Conservation (phyloP, 2,797 vertebrate species). For the Danionella dracula region DNA sequence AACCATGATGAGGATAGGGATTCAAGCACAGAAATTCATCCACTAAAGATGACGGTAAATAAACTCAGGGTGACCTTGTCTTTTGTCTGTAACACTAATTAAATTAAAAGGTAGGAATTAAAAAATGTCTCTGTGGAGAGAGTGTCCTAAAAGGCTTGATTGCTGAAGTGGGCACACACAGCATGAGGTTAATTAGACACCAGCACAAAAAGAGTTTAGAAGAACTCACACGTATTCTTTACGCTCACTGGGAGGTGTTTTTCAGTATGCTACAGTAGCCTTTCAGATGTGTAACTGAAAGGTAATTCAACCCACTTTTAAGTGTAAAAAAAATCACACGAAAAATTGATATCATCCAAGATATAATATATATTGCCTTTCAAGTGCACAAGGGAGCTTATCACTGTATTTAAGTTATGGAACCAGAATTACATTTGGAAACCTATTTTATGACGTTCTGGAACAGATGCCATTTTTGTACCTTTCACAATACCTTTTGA, state of each 20-base stretch:
- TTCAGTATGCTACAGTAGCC: background rate
- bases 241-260: background rate
- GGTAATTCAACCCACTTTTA: too few relatives aligned
- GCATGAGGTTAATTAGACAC: constrained; percentile 13
- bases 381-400: too few relatives aligned
- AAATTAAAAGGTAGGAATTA: constrained; percentile 25
- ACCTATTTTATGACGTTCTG: too few relatives aligned
- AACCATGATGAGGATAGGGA: background rate
- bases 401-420: too few relatives aligned
- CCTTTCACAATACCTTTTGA: too few relatives aligned
- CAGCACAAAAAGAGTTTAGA: background rate
- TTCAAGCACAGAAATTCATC: background rate
- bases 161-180: constrained; percentile 10
- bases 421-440: too few relatives aligned
- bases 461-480: too few relatives aligned
- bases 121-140: constrained; percentile 26
- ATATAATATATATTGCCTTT: too few relatives aligned
- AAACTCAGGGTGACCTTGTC: constrained; percentile 18
- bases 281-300: too few relatives aligned
- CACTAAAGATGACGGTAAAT: constrained; percentile 11
- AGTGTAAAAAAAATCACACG: too few relatives aligned
- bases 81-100: constrained; percentile 18
- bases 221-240: constrained; percentile 10
- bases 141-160: constrained; percentile 30
- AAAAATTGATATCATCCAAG: too few relatives aligned